Conservation (phyloP, 2,113 vertebrate genomes). For the Plotosus lineatus region DNA sequence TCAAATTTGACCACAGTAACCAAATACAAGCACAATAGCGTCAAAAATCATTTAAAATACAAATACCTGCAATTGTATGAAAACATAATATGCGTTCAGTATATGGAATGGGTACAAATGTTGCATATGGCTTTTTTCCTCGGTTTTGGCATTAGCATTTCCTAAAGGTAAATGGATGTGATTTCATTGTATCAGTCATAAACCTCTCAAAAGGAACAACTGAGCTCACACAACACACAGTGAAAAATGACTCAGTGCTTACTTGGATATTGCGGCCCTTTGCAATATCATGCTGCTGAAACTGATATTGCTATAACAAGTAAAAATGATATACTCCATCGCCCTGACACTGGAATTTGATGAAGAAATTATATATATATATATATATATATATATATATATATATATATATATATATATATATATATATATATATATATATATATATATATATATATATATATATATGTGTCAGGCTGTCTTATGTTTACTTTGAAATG, state of each 20-base stretch:
- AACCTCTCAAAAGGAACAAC: conserved; percentile 15
- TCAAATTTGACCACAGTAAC: neutral
- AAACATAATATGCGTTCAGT: neutral
- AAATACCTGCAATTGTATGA: neutral
- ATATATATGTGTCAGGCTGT: neutral
- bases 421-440: conserved; percentile 12
- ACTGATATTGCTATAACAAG: conserved; percentile 29
- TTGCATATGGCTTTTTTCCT: neutral
- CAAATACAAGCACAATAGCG: neutral
- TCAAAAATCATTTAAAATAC: neutral
- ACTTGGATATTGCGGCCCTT: conserved; percentile 18
- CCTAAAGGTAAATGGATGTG: neutral
- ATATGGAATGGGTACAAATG: neutral
- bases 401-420: conserved; percentile 19
- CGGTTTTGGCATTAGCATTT: too few species aligned
- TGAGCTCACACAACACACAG: neutral
- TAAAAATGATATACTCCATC: conserved; percentile 30
- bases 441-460: conserved; percentile 28
- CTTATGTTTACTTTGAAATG: neutral
- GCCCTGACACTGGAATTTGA: conserved; percentile 2
- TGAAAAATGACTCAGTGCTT: conserved; percentile 12
- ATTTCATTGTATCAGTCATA: neutral
- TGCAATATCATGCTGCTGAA: conserved; percentile 30
- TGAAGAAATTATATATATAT: conserved; percentile 29
- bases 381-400: conserved; percentile 16